A percentile compares a stretch with the other conserved stretches of the same genome.
Conservation (phyloP, 2,797 vertebrate species). For the Fistularia commersonii region DNA sequence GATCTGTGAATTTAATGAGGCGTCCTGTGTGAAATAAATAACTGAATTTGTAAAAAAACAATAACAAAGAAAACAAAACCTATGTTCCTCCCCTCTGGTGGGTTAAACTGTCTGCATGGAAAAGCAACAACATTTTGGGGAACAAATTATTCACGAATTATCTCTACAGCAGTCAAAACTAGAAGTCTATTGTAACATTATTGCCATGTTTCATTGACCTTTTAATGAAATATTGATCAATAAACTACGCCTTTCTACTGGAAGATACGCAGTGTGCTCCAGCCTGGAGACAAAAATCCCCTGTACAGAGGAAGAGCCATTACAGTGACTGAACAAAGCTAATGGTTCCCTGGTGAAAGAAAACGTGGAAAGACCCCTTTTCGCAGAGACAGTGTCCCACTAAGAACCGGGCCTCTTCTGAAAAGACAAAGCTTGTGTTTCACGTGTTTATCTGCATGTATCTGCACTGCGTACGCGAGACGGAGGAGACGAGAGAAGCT, state of each 20-base stretch:
- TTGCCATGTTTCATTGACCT: conserved; percentile 21
- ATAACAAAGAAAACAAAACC: no score
- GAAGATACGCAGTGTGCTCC: conserved; percentile 16
- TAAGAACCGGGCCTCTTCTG: conserved; percentile 18
- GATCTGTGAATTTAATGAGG: conserved; percentile 13
- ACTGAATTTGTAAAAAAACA: no score
- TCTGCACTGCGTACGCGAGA: conserved; percentile 2
- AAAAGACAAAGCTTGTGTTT: conserved; percentile 5
- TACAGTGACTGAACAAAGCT: conserved; percentile 49
- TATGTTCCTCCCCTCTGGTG: conserved; percentile 23
- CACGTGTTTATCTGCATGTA: conserved; percentile 2
- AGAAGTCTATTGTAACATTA: no score
- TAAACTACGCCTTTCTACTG: conserved; percentile 8
- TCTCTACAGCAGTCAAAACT: no score
- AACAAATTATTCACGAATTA: no score
- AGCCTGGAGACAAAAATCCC: conserved; percentile 32
- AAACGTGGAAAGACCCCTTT: conserved; percentile 24
- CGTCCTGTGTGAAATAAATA: background rate
- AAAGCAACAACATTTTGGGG: no score
- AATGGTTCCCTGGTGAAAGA: conserved; percentile 59
- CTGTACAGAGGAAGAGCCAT: conserved; percentile 46
- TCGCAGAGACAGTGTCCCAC: conserved; percentile 24
- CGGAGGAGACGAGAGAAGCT: conserved; percentile 28
- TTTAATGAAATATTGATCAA: background rate
- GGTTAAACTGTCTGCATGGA: conserved; percentile 1